Base-by-base conservation (phyloP, 2,888 invertebrate genomes). In the Thymelicus sylvestris region DNA sequence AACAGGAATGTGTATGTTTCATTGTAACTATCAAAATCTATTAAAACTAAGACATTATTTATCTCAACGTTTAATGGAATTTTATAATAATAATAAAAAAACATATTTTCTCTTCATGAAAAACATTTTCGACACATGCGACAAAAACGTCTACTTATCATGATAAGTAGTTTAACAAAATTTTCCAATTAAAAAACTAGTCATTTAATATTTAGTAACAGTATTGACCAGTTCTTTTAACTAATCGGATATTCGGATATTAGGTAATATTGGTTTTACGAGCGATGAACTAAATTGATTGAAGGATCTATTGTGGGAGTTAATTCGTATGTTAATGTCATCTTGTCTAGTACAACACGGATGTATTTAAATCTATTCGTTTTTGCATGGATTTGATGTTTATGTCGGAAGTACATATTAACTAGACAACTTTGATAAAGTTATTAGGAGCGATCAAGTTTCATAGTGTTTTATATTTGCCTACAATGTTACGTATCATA, bases 221-320 rank as follows among this genome's bases (percentile, higher is more conserved):
- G 61, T 64, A 64, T 64, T 31, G 38, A 15, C 15, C 38, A 15
- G 38, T 64, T 31, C 5, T 31, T 31, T 2, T 31, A 50, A 55
- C 55, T 55, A 55, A 57, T 55, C 57, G 44, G 44, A 66, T 24
- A 72, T 77, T 55, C 57, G 44, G 44, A 66, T 24, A 72, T 77
- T 78, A 76, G 67, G 66, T 67, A 76, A 76, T 73, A 61, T 66
- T 57, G 44, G 38, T 72, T 52, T 75, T 72, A 71, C 69, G 67
- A 75, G 67, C 57, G 67, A 59, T 70, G 15, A 60, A 60, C 65
- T 59, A 38, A 39, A 59, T 59, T 47, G 55, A 55, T 66, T 66
- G 55, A 57, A 66, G 66, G 44, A 66, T 44, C 66, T 47, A 66
- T 66, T 57, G 66, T 66, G 44, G 44, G 44, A 50, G 44, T 0